phyloP scores from a whole-genome alignment of 2,888 invertebrate genomes.

The Eupsilia transversa region DNA sequence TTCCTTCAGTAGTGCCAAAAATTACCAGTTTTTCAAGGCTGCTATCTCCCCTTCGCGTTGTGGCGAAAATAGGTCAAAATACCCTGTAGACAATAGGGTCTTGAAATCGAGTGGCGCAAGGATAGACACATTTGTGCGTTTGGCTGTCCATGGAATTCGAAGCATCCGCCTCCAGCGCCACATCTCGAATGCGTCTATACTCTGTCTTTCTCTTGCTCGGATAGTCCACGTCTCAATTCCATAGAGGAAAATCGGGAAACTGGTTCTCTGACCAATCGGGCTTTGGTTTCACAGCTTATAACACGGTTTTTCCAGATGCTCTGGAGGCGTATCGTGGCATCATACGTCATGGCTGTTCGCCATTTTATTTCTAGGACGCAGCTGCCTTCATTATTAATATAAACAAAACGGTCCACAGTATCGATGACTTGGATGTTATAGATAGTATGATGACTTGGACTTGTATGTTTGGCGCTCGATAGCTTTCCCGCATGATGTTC shows the following conservation, averaged over 20 bases:
- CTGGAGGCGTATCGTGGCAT: too few relatives aligned
- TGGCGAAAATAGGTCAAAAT: not conserved
- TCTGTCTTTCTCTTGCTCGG: not conserved
- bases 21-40: not conserved
- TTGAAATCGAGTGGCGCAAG: not conserved
- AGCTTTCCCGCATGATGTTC: not conserved
- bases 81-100: not conserved
- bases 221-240: too few relatives aligned
- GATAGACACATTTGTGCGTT: not conserved
- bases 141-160: not conserved
- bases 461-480: too few relatives aligned
- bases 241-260: not conserved
- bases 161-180: not conserved
- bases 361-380: not conserved
- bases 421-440: not conserved
- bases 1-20: not conserved
- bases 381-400: not conserved
- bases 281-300: too few relatives aligned
- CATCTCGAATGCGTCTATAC: not conserved
- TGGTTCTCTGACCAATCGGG: too few relatives aligned
- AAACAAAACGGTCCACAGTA: not conserved
- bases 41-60: not conserved
- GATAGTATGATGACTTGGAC: too few relatives aligned
- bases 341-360: too few relatives aligned
- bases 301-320: too few relatives aligned